Percentiles rank a stretch among this genome's conserved stretches.
Evolutionary conservation across 2,113 vertebrate species (phyloP).

Genomic region (Larimichthys polyactis): DNA sequence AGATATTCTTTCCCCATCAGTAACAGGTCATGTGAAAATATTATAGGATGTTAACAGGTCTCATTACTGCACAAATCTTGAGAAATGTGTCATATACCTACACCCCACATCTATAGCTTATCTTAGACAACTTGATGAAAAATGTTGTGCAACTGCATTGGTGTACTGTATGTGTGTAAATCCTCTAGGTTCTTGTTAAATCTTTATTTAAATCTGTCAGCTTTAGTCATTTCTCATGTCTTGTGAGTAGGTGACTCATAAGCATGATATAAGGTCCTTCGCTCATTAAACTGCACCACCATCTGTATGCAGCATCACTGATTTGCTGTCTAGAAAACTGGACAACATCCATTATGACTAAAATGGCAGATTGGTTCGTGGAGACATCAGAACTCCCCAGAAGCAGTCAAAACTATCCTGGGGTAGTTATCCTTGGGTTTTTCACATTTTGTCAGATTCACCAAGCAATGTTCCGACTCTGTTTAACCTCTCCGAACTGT

Average conservation of each 20-base stretch:
- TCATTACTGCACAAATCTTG: neutral
- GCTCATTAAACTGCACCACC: neutral
- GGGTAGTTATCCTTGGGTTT: neutral
- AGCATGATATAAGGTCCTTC: neutral
- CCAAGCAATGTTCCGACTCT: neutral
- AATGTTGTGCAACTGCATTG: neutral
- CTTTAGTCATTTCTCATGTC: neutral
- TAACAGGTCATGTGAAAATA: neutral
- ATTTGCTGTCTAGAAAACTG: neutral
- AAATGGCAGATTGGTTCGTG: neutral
- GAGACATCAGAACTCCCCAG: neutral
- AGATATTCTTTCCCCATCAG: neutral
- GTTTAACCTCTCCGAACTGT: neutral
- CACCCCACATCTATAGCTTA: neutral
- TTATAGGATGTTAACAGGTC: neutral
- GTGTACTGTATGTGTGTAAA: neutral
- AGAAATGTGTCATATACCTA: neutral
- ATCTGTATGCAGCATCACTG: constrained; percentile 5
- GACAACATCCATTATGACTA: neutral
- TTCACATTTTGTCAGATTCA: neutral
- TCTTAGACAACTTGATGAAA: neutral
- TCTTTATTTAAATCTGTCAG: neutral
- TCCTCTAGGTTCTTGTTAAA: neutral
- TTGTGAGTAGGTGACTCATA: neutral
- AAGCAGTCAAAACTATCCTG: neutral